Evolutionary conservation across 2,888 invertebrate species (phyloP).

Genomic region (Emesis furor): DNA sequence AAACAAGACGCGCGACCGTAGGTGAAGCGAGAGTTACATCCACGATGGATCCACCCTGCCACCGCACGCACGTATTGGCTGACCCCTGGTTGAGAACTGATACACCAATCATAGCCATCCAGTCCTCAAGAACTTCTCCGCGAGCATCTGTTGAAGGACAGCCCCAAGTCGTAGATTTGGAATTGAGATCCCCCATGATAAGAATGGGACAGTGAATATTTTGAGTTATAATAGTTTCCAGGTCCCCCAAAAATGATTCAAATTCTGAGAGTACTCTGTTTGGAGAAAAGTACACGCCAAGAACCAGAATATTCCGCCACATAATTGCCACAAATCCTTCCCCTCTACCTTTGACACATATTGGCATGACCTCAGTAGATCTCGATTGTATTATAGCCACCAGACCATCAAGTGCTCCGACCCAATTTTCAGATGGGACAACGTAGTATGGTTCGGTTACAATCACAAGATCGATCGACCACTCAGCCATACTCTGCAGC

Average conservation of each 20-base stretch:
- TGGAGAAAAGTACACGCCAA: neutral
- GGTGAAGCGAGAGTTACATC: neutral
- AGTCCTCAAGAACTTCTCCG: conserved; percentile 49
- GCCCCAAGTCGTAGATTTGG: conserved; percentile 51
- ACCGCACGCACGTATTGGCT: conserved; percentile 22
- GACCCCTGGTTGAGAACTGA: conserved; percentile 53
- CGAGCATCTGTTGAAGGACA: conserved; percentile 39
- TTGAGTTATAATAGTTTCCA: neutral
- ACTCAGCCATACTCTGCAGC: neutral
- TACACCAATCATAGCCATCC: conserved; percentile 46
- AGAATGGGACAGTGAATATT: neutral
- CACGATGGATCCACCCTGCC: conserved; percentile 63
- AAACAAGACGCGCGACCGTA: neutral
- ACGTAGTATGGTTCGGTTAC: neutral
- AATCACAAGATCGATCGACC: neutral
- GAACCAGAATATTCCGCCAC: neutral
- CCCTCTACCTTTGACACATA: neutral
- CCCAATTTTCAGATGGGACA: neutral
- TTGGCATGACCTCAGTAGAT: neutral
- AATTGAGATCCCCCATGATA: neutral
- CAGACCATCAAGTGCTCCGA: neutral
- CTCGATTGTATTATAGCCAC: neutral
- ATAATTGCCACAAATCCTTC: neutral
- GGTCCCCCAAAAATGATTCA: neutral
- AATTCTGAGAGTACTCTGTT: neutral